Percentiles rank a stretch among this genome's conserved stretches.
These are phyloP conservation scores for Pollachius pollachius DNA, from an alignment of 2,113 vertebrate genomes.

Conservation along the genomic window DNA sequence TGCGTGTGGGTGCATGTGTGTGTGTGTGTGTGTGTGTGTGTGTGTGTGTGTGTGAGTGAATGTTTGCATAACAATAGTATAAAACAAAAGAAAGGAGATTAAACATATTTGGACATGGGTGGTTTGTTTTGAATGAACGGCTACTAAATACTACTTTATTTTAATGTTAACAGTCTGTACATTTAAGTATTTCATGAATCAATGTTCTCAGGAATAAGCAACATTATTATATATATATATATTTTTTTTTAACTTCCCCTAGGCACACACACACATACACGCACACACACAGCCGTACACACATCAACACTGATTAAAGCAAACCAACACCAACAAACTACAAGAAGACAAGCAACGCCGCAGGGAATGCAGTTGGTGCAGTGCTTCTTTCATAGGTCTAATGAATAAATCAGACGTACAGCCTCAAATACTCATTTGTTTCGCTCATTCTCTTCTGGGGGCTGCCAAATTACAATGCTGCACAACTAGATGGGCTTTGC, in stretches of 20 bases:
- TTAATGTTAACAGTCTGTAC: no score
- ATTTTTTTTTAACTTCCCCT: no score
- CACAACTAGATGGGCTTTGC: slow-evolving; percentile 4
- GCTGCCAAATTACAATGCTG: neutral
- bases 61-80: neutral
- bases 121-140: neutral
- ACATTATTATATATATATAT: no score
- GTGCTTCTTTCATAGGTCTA: neutral
- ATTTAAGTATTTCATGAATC: no score
- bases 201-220: no score
- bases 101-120: neutral
- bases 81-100: neutral
- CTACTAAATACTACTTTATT: neutral
- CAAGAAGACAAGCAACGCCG: neutral
- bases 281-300: neutral
- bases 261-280: no score
- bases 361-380: neutral
- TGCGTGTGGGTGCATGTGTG: neutral
- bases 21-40: neutral
- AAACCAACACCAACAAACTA: neutral
- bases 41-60: neutral
- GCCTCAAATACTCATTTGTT: neutral
- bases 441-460: neutral
- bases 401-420: slow-evolving; percentile 1
- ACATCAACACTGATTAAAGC: neutral